Evolutionary conservation across 2,888 invertebrate species (phyloP).

Genomic region (Drosophila neotestacea): DNA sequence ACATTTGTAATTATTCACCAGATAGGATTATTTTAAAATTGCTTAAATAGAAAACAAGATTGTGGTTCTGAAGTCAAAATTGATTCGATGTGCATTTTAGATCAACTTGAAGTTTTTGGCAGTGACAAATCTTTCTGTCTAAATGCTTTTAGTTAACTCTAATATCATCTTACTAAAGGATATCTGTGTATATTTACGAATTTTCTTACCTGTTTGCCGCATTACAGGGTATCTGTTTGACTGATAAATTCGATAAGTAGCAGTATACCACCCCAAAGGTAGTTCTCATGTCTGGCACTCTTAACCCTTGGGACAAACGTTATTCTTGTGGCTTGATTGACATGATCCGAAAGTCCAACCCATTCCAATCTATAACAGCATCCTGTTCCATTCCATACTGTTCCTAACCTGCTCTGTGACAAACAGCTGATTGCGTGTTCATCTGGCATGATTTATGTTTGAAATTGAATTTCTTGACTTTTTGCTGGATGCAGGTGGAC

Average conservation of each 20-base stretch:
- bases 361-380: neutral
- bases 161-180: no score
- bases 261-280: slow-evolving; percentile 12
- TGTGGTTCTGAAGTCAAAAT: no score
- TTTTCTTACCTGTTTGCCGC: neutral
- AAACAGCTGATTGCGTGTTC: slow-evolving; percentile 77
- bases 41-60: no score
- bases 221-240: slow-evolving; percentile 11
- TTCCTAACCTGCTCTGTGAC: slow-evolving; percentile 48
- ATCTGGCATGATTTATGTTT: slow-evolving; percentile 73
- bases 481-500: slow-evolving; percentile 31
- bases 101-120: no score
- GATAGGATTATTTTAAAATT: no score
- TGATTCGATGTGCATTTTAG: no score
- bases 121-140: no score
- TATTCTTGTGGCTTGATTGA: slow-evolving; percentile 71
- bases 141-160: no score
- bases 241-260: neutral
- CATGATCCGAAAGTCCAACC: slow-evolving; percentile 52
- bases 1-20: no score
- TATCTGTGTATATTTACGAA: neutral
- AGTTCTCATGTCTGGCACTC: slow-evolving; percentile 19
- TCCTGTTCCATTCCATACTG: slow-evolving; percentile 9
- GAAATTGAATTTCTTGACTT: slow-evolving; percentile 79
- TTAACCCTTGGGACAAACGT: slow-evolving; percentile 35